Evolutionary conservation across 2,888 invertebrate genomes (phyloP).

Genomic region (Microplitis manilae): DNA sequence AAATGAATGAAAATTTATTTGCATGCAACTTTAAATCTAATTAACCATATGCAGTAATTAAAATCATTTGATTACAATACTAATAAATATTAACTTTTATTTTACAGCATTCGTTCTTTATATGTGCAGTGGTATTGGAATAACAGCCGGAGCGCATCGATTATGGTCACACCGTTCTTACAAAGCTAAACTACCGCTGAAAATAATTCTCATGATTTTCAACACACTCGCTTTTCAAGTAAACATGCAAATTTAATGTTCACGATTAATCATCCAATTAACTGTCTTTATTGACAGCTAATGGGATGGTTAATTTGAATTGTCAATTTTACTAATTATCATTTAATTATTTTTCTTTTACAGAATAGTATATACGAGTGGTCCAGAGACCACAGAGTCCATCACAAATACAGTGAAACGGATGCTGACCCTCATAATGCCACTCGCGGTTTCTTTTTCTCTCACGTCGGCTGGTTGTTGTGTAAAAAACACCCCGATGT

Average conservation of each 20-base stretch:
- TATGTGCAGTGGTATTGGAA: slow-evolving; percentile 87
- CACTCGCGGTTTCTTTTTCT: slow-evolving; percentile 94
- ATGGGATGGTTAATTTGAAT: too few species aligned
- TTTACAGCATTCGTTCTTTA: slow-evolving; percentile 82
- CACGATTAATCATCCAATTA: neutral
- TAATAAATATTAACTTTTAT: slow-evolving; percentile 35
- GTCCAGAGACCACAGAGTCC: slow-evolving; percentile 85
- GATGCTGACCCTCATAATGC: slow-evolving; percentile 96
- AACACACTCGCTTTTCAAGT: slow-evolving; percentile 95
- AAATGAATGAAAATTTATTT: too few species aligned
- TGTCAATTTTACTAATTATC: neutral
- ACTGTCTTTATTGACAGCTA: too few species aligned
- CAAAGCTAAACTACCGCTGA: slow-evolving; percentile 93
- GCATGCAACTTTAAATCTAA: too few species aligned
- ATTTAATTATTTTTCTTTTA: slow-evolving; percentile 38
- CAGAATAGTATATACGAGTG: slow-evolving; percentile 85
- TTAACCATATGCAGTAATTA: slow-evolving; percentile 2
- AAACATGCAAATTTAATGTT: slow-evolving; percentile 53
- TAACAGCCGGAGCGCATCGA: slow-evolving; percentile 97
- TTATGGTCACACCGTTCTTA: slow-evolving; percentile 97
- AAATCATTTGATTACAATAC: slow-evolving; percentile 20
- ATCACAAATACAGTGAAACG: slow-evolving; percentile 95
- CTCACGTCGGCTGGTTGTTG: slow-evolving; percentile 95
- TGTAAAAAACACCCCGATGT: slow-evolving; percentile 93
- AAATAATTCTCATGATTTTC: slow-evolving; percentile 84